Conservation (phyloP, 2,888 invertebrate species). For the Drosophila greeni region DNA sequence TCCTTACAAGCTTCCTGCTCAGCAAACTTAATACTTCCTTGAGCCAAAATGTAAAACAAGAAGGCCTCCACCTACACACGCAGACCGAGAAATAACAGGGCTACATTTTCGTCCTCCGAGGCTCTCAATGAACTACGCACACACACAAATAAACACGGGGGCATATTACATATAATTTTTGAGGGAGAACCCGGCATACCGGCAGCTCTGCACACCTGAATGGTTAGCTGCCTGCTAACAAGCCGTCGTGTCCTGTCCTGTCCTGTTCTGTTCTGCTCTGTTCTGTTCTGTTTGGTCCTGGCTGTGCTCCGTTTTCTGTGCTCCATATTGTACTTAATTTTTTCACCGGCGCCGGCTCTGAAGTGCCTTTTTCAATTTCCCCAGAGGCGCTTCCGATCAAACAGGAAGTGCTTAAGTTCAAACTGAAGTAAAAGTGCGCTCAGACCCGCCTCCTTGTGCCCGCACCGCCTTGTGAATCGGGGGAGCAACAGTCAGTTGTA, state of each 20-base stretch:
- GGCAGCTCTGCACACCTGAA: conserved; percentile 56
- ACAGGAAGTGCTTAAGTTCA: conserved; percentile 78
- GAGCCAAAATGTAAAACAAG: conserved; percentile 52
- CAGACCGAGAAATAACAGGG: conserved; percentile 34
- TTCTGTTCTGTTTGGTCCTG: conserved; percentile 15
- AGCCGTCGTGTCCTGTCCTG: conserved; percentile 27
- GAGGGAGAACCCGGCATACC: conserved; percentile 51
- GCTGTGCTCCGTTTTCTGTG: conserved; percentile 16
- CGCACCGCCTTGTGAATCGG: conserved; percentile 26
- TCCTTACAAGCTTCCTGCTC: conserved; percentile 73
- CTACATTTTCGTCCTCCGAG: conserved; percentile 34
- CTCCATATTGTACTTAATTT: conserved; percentile 61
- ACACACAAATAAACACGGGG: conserved; percentile 5
- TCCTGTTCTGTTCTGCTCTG: conserved; percentile 8
- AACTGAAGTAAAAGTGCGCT: conserved; percentile 59
- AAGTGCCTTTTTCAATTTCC: conserved; percentile 77
- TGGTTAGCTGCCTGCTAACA: conserved; percentile 54
- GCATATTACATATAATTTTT: conserved; percentile 56
- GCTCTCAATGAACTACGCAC: conserved; percentile 52
- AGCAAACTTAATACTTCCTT: conserved; percentile 69
- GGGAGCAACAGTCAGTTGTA: conserved; percentile 30
- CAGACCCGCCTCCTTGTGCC: conserved; percentile 33
- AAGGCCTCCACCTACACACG: conserved; percentile 38
- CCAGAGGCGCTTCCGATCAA: conserved; percentile 78
- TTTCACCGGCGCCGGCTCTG: conserved; percentile 59